phyloP scores from a whole-genome alignment of 2,888 invertebrate genomes.

The Apocheima hispidaria region DNA sequence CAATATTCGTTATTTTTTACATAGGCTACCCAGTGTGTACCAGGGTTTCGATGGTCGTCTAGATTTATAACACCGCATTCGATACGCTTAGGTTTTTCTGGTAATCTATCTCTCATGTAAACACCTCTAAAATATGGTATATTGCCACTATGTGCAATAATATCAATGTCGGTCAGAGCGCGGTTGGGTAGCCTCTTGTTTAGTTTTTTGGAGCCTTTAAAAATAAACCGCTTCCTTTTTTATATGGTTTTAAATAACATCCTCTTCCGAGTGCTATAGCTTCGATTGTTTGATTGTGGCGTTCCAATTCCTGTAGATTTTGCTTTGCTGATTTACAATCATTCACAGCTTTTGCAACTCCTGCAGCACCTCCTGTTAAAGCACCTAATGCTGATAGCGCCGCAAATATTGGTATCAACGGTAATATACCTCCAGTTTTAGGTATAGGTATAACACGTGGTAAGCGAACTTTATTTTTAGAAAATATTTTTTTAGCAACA shows the following conservation, averaged over 20 bases:
- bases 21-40: slow-evolving; percentile 30
- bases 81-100: too few species aligned
- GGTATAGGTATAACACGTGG: slow-evolving; percentile 15
- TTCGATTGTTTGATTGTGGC: slow-evolving; percentile 8
- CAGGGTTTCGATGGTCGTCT: background rate
- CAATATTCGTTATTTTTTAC: slow-evolving; percentile 8
- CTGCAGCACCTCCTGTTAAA: slow-evolving; percentile 15
- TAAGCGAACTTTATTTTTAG: background rate
- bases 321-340: slow-evolving; percentile 11
- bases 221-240: slow-evolving; percentile 7
- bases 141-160: background rate
- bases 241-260: slow-evolving; percentile 19
- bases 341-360: slow-evolving; percentile 11
- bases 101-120: slow-evolving; percentile 13
- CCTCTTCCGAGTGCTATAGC: slow-evolving; percentile 14
- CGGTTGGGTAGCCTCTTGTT: slow-evolving; percentile 8
- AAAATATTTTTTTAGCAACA: slow-evolving; percentile 3
- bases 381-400: slow-evolving; percentile 5
- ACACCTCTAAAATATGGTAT: slow-evolving; percentile 27
- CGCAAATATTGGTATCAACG: slow-evolving; percentile 16
- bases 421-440: slow-evolving; percentile 17
- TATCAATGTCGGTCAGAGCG: slow-evolving; percentile 20
- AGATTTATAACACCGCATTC: too few species aligned
- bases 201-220: slow-evolving; percentile 12
- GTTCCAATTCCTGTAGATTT: background rate